Base-by-base conservation (phyloP, 2,797 vertebrate genomes). In the Pelochelys cantorii region DNA sequence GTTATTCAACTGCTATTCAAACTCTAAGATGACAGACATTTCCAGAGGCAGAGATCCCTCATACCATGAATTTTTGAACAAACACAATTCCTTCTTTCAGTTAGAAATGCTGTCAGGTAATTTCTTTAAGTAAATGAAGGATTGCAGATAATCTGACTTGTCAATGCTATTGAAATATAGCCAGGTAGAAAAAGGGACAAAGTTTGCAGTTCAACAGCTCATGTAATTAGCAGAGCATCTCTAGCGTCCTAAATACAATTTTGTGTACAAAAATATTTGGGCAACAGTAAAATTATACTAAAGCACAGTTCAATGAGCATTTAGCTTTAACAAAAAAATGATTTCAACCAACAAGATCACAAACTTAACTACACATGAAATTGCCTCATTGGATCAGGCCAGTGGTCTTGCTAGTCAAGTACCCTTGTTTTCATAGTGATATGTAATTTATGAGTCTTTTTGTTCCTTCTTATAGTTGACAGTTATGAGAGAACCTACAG, bases 351-450 rank as follows among this genome's bases (percentile, higher is more conserved):
- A 65, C 29, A 10, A 8, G 82, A 88, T 89, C 82, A 78, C 29
- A 82, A 84, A 85, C 84, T 78, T 89, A 86, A 81, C 88, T 93
- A 74, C 10, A 8, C 29, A 60, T 3, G 78, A 78, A 85, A 85
- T 52, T 85, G 27, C 23, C 25, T 79, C 29, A 75, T 53, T 78
- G 71, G 9, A 78, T 86, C 23, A 81, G 74, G 60, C 71, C 68
- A 88, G 17, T 31, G 53, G 4, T 0, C 0, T 0, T 0, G 60
- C 53, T 82, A 60, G 48, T 29, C 7, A 0, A 1, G n/a, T n/a
- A 14, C 23, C 3, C 0, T 31, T 59, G 91, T 31, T 31, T 54
- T 92, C 88, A 71, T 75, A 84, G 62, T 77, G 79, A 89, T 79
- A 87, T n/a, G n/a, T n/a, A n/a, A n/a, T n/a, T n/a, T n/a, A n/a